These are phyloP conservation scores for Champsocephalus esox DNA, from an alignment of 2,797 vertebrate species.

Conservation along the genomic window DNA sequence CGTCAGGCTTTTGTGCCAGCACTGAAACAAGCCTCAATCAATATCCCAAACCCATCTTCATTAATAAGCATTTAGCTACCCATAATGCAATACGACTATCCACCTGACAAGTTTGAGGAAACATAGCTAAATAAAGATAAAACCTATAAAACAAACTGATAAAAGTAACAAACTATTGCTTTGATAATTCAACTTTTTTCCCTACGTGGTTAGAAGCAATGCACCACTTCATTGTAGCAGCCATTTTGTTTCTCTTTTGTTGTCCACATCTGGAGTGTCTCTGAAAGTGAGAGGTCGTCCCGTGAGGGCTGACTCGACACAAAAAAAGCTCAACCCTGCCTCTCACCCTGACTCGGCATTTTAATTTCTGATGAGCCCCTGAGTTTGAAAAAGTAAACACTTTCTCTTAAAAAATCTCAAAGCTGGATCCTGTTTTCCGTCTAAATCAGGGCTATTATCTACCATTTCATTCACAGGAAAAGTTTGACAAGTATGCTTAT, in stretches of 20 bases:
- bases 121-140: background rate
- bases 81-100: background rate
- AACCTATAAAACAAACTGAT: background rate
- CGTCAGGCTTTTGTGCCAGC: background rate
- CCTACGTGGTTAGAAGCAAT: background rate
- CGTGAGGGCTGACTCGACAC: slow-evolving; percentile 38
- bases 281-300: slow-evolving; percentile 42
- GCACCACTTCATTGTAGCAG: background rate
- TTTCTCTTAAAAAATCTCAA: background rate
- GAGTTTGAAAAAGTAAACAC: background rate
- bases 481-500: background rate
- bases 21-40: slow-evolving; percentile 12
- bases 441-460: background rate
- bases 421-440: background rate
- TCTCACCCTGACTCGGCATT: background rate
- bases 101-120: background rate
- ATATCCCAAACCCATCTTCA: background rate
- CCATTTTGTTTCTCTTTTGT: slow-evolving; percentile 73
- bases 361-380: background rate
- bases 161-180: background rate
- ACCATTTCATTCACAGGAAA: background rate
- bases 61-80: slow-evolving; percentile 9
- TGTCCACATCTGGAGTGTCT: slow-evolving; percentile 54
- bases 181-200: no score
- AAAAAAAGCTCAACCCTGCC: slow-evolving; percentile 19